These are phyloP conservation scores for Cossypha polioptera DNA, from an alignment of 2,797 vertebrate species.

Conservation along the genomic window DNA sequence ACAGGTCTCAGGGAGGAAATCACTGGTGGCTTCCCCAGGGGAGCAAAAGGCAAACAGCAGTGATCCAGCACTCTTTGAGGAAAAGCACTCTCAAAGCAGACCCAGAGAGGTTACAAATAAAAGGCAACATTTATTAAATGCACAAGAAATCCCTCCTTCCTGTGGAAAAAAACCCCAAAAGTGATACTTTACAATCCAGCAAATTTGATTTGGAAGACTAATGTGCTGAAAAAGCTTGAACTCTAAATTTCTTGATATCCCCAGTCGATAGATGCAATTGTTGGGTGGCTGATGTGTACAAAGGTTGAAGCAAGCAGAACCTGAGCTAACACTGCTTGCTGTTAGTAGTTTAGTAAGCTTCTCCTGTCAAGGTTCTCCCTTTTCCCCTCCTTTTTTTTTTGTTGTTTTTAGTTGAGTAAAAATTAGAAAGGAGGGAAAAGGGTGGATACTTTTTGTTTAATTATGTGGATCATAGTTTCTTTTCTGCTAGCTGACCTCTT, in stretches of 20 bases:
- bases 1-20: conserved; percentile 42
- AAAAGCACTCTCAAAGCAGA: conserved; percentile 28
- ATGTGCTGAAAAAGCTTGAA: neutral
- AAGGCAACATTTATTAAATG: conserved; percentile 11
- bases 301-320: neutral
- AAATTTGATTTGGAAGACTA: neutral
- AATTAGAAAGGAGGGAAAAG: neutral
- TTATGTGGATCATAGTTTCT: neutral
- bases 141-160: neutral
- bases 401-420: neutral
- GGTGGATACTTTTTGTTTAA: neutral
- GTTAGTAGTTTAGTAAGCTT: neutral
- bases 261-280: accelerated
- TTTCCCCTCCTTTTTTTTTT: neutral
- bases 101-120: conserved; percentile 35
- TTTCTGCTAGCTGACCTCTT: neutral
- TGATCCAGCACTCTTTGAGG: conserved; percentile 47
- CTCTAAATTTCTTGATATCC: neutral
- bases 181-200: neutral
- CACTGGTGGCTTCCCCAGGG: conserved; percentile 42
- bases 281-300: accelerated
- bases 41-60: conserved; percentile 56
- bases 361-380: neutral
- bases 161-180: accelerated
- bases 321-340: neutral